These are phyloP conservation scores for Pristionchus entomophagus DNA, from an alignment of 2,888 invertebrate genomes.

Conservation along the genomic window DNA sequence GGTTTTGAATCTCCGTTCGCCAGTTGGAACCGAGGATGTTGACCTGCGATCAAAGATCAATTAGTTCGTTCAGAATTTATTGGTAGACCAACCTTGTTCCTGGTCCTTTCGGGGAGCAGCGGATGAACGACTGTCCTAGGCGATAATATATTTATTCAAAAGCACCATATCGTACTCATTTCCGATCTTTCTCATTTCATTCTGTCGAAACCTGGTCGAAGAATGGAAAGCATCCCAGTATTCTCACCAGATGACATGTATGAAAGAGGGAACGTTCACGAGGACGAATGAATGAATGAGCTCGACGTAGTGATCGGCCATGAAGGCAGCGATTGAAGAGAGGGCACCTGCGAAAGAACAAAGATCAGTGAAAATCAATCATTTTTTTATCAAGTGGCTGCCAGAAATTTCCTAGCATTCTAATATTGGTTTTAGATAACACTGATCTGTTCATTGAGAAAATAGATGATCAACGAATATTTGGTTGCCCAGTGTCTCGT, in stretches of 20 bases:
- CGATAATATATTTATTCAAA: too few relatives aligned
- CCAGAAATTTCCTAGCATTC: too few relatives aligned
- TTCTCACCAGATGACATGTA: slow-evolving; percentile 61
- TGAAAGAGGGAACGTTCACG: slow-evolving; percentile 73
- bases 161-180: too few relatives aligned
- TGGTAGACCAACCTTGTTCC: slow-evolving; percentile 57
- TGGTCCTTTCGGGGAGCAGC: slow-evolving; percentile 70
- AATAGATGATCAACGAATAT: too few relatives aligned
- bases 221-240: too few relatives aligned
- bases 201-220: too few relatives aligned
- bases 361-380: background rate
- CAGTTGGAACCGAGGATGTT: slow-evolving; percentile 49
- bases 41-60: background rate
- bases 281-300: slow-evolving; percentile 72
- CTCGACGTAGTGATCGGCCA: slow-evolving; percentile 71
- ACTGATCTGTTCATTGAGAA: too few relatives aligned
- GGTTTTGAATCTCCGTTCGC: slow-evolving; percentile 60
- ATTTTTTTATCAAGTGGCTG: too few relatives aligned
- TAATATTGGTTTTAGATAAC: too few relatives aligned
- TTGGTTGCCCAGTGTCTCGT: too few relatives aligned
- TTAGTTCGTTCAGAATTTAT: background rate
- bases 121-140: slow-evolving; percentile 70
- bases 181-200: too few relatives aligned
- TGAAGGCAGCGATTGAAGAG: slow-evolving; percentile 71
- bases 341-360: slow-evolving; percentile 58